phyloP scores from a whole-genome alignment of 2,888 invertebrate genomes.

The Cloeon dipterum region DNA sequence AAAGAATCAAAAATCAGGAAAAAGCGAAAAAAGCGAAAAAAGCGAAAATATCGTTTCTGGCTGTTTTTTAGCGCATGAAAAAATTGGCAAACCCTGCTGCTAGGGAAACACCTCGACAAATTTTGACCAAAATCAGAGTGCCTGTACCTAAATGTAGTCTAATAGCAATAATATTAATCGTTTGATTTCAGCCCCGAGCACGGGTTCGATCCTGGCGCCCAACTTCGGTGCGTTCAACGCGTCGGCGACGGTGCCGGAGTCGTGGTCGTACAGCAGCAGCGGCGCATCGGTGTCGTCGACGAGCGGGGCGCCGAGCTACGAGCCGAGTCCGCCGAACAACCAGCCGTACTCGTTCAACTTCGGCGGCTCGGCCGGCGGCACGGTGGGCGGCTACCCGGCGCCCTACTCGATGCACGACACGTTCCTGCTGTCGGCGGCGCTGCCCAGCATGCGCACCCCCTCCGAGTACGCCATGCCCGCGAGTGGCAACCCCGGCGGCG shows the following conservation, averaged over 20 bases:
- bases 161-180: too few relatives aligned
- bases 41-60: too few relatives aligned
- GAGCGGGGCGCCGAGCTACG: background rate
- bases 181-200: background rate
- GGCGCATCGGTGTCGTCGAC: background rate
- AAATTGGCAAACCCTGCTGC: too few relatives aligned
- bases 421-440: background rate
- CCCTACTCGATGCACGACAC: background rate
- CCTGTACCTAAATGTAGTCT: too few relatives aligned
- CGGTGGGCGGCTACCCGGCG: background rate
- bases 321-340: background rate
- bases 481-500: background rate
- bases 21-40: too few relatives aligned
- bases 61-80: too few relatives aligned
- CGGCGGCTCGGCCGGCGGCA: background rate
- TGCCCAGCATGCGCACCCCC: background rate
- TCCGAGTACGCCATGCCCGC: too few relatives aligned
- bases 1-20: too few relatives aligned
- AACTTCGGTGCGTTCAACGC: conserved; percentile 25
- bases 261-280: background rate
- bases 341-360: background rate
- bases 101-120: too few relatives aligned
- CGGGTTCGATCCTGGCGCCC: conserved; percentile 31
- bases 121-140: too few relatives aligned
- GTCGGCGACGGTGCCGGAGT: background rate